Base-by-base conservation (phyloP, 2,797 vertebrate species). In the Fratercula arctica region DNA sequence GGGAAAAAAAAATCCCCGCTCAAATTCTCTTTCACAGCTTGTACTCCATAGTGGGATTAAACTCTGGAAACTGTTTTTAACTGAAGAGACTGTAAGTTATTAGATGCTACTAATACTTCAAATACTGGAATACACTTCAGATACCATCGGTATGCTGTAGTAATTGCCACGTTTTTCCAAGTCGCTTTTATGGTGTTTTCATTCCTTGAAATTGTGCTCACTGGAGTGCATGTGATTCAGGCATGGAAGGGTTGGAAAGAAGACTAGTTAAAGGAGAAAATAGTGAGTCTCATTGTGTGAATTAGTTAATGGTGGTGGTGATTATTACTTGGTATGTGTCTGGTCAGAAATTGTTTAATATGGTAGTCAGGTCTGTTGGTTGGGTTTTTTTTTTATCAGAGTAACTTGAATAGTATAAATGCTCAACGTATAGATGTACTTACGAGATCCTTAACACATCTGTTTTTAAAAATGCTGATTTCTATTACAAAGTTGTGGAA, bases 291-390 rank as follows among this genome's bases (percentile, higher is more conserved):
- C 7, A 5, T 29, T 6, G 7, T 54, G 21, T 35, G 37, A 56
- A 16, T 78, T n/a, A 41, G 8, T 61, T 70, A 50, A 29, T 50
- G 21, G 6, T 13, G 19, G 2, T 20, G 12, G n/a, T 0, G 1
- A 3, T 76, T 39, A 3, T 76, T 39, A 19, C 4, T 53, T 76
- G 53, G 8, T 59, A 2, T 28, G 31, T 73, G 41, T 46, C n/a
- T 82, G 46, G 16, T 80, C 20, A 54, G 43, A 54, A 90, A 21
- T 10, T 45, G 5, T 24, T 81, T 43, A 51, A 5, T 73, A 9
- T 2, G 7, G 1, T 29, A 48, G 31, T 50, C 3, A 13, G 14
- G 2, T 6, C 8, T n/a, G 5, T 6, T 13, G 6, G 2, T 12
- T 37, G 31, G 6, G 20, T 57, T 21, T 57, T 14, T 57, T 14